phyloP scores from a whole-genome alignment of 2,797 vertebrate species.

The Anisognathus igniventris region DNA sequence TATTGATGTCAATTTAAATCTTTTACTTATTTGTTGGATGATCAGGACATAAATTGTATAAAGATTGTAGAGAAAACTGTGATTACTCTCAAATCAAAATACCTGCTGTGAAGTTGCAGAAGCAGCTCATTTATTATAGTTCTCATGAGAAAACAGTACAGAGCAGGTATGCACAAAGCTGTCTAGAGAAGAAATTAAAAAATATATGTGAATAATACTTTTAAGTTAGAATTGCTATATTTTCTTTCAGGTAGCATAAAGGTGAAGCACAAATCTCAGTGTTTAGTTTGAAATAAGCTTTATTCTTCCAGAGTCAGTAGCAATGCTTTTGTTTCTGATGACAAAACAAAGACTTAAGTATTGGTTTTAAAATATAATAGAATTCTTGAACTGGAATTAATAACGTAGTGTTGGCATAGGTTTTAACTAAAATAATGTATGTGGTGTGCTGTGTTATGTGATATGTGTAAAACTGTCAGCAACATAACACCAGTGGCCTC shows the following conservation, averaged over 20 bases:
- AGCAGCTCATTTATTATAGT: conserved; percentile 44
- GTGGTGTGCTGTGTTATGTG: not conserved
- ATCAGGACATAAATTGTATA: conserved; percentile 33
- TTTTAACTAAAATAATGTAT: not conserved
- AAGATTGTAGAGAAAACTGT: conserved; percentile 45
- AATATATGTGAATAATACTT: conserved; percentile 18
- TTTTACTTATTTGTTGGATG: conserved; percentile 58
- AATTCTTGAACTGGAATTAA: not conserved
- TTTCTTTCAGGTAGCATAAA: conserved; percentile 27
- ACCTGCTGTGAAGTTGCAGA: conserved; percentile 54
- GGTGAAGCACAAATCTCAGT: not conserved
- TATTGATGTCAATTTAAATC: conserved; percentile 55
- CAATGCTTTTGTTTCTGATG: conserved; percentile 1
- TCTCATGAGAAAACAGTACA: conserved; percentile 4
- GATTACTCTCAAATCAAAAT: conserved; percentile 55
- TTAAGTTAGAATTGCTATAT: conserved; percentile 32
- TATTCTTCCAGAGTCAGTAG: not conserved
- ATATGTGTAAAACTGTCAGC: not conserved
- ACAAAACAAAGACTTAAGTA: not conserved
- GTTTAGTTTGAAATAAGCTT: not conserved
- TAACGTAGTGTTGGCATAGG: not conserved
- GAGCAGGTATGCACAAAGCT: not conserved
- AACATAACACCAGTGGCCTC: not conserved
- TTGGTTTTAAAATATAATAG: not conserved
- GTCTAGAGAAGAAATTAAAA: not conserved